A percentile compares a stretch with the other conserved stretches of the same genome.
phyloP scores from a whole-genome alignment of 1,140 invertebrate species.

The Hermatobates lingyangjiaoensis region DNA sequence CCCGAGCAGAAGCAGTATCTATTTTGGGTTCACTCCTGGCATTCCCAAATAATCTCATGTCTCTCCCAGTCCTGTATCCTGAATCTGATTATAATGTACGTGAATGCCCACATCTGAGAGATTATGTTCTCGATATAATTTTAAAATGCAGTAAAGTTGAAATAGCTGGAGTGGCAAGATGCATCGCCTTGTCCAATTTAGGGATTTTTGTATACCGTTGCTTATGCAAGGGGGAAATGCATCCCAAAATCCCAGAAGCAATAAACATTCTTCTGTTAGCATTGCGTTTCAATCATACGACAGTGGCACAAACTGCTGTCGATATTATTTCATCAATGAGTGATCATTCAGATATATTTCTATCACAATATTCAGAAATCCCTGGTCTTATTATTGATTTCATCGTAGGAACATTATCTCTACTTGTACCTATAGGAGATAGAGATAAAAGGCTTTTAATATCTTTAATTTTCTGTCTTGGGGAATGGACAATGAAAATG shows the following conservation, averaged over 20 bases:
- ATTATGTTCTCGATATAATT: conserved; percentile 72
- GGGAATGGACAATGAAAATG: conserved; percentile 80
- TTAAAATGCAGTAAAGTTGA: conserved; percentile 70
- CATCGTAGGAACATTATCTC: conserved; percentile 34
- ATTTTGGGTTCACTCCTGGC: conserved; percentile 72
- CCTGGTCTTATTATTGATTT: conserved; percentile 53
- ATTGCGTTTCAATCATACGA: conserved; percentile 71
- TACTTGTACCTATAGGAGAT: conserved; percentile 32
- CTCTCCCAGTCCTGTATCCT: conserved; percentile 66
- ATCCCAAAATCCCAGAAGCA: conserved; percentile 59
- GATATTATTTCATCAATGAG: conserved; percentile 62
- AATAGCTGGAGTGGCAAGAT: conserved; percentile 70
- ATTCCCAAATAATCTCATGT: conserved; percentile 52
- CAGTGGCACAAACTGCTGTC: conserved; percentile 69
- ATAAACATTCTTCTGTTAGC: conserved; percentile 59
- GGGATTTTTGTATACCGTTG: conserved; percentile 70
- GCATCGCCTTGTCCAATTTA: conserved; percentile 71
- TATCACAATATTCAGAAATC: conserved; percentile 56
- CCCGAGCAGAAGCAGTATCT: conserved; percentile 76
- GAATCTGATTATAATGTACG: conserved; percentile 28
- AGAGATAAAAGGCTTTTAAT: conserved; percentile 39
- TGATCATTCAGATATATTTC: conserved; percentile 55
- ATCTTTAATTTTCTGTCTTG: conserved; percentile 70
- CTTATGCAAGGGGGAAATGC: conserved; percentile 37
- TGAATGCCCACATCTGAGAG: conserved; percentile 60